A percentile compares a stretch with the other conserved stretches of the same genome.
Evolutionary conservation across 2,888 invertebrate species (phyloP).

Genomic region (Thyatira batis): DNA sequence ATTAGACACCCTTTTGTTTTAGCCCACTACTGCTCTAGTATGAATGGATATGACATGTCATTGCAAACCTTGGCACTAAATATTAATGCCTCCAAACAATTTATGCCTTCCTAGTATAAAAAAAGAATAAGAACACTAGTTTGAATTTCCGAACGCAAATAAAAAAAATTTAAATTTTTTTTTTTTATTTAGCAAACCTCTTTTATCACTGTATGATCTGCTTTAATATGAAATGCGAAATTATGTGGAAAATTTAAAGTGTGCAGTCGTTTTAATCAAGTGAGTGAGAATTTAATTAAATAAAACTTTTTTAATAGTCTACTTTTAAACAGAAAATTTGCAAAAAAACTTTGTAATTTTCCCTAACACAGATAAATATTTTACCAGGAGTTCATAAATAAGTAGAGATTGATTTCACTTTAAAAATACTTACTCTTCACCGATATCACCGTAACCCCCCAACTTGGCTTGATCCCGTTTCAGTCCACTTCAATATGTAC

Average conservation of each 20-base stretch:
- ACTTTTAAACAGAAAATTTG: too few species aligned
- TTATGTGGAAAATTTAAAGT: too few species aligned
- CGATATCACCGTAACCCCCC: constrained; percentile 29
- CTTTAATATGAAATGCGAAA: too few species aligned
- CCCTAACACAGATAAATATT: too few species aligned
- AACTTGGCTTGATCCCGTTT: constrained; percentile 25
- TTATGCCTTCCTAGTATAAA: background rate
- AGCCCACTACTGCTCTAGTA: background rate
- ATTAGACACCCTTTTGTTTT: background rate
- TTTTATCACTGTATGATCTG: too few species aligned
- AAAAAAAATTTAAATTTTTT: too few species aligned
- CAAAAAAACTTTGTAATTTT: too few species aligned
- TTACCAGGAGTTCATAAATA: constrained; percentile 10
- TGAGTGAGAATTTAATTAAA: too few species aligned
- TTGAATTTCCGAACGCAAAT: constrained; percentile 11
- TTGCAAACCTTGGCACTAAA: background rate
- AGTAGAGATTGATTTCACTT: constrained; percentile 1
- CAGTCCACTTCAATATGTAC: constrained; percentile 4
- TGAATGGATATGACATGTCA: background rate
- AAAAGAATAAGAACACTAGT: background rate
- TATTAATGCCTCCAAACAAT: background rate
- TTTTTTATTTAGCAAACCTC: too few species aligned
- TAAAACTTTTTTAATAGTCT: too few species aligned
- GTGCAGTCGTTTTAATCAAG: too few species aligned
- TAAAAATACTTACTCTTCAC: constrained; percentile 41